phyloP scores from a whole-genome alignment of 1,140 invertebrate genomes.

The Drosophila kanapiae region DNA sequence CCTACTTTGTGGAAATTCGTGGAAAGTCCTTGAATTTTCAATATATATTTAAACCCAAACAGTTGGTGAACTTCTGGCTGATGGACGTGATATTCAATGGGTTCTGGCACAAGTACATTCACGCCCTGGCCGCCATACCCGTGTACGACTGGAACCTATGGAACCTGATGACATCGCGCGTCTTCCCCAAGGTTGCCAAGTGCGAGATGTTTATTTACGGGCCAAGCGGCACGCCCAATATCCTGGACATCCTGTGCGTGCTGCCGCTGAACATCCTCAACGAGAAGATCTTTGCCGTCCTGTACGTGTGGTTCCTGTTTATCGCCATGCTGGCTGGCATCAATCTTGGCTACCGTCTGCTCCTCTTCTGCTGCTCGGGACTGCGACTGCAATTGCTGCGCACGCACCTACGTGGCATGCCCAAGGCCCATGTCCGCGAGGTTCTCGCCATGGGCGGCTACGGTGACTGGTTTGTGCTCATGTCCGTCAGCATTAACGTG shows the following conservation, averaged over 20 bases:
- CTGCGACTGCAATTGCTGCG: constrained; percentile 85
- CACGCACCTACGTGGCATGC: constrained; percentile 85
- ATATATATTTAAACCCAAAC: no score
- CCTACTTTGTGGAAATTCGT: not conserved
- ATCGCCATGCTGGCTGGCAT: constrained; percentile 88
- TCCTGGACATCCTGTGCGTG: constrained; percentile 90
- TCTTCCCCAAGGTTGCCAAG: constrained; percentile 92
- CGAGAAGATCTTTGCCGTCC: constrained; percentile 91
- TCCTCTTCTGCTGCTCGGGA: constrained; percentile 66
- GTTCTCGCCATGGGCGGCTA: constrained; percentile 78
- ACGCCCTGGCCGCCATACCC: constrained; percentile 86
- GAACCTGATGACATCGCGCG: constrained; percentile 87
- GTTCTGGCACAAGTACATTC: constrained; percentile 90
- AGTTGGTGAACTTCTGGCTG: constrained; percentile 87
- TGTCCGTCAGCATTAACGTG: constrained; percentile 89
- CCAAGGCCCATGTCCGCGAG: constrained; percentile 55
- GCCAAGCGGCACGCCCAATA: constrained; percentile 87
- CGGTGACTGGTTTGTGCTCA: constrained; percentile 90
- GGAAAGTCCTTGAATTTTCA: no score
- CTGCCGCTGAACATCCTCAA: constrained; percentile 92
- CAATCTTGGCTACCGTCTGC: constrained; percentile 87
- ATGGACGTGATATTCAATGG: constrained; percentile 91
- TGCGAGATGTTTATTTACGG: constrained; percentile 90
- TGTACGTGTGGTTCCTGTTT: constrained; percentile 93
- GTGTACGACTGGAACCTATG: constrained; percentile 80